Evolutionary conservation across 2,113 vertebrate genomes (phyloP).

Genomic region (Neomonachus schauinslandi): DNA sequence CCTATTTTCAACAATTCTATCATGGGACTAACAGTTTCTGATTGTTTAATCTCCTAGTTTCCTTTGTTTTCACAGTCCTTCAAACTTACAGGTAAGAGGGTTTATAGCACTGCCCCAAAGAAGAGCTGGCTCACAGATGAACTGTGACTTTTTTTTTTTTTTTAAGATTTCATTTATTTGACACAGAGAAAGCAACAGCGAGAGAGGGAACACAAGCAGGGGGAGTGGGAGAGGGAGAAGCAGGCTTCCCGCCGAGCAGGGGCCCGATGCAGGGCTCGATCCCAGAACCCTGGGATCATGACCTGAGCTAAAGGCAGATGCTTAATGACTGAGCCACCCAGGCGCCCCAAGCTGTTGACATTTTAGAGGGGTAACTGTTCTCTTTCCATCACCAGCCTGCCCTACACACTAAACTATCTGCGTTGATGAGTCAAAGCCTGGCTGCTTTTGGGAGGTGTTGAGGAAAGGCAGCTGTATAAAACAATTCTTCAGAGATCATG

Average conservation of each 20-base stretch:
- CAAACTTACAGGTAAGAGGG: neutral
- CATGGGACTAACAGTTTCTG: neutral
- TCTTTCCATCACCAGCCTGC: neutral
- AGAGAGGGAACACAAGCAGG: no score
- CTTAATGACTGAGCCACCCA: no score
- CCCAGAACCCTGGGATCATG: no score
- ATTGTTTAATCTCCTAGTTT: neutral
- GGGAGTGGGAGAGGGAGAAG: no score
- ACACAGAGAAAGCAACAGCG: no score
- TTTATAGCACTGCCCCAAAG: neutral
- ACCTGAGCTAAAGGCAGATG: no score
- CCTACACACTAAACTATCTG: neutral
- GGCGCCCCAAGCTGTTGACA: neutral
- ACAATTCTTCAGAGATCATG: neutral
- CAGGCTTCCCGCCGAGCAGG: no score
- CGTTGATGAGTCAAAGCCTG: neutral
- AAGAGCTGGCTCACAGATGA: neutral
- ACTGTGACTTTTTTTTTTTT: neutral
- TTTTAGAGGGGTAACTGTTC: neutral
- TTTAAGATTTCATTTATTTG: no score
- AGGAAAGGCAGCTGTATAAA: neutral
- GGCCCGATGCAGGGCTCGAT: no score
- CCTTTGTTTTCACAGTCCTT: neutral
- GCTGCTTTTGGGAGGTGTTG: neutral
- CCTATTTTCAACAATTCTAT: conserved; percentile 18